phyloP scores from a whole-genome alignment of 2,113 vertebrate species.

The Spilogale gracilis region DNA sequence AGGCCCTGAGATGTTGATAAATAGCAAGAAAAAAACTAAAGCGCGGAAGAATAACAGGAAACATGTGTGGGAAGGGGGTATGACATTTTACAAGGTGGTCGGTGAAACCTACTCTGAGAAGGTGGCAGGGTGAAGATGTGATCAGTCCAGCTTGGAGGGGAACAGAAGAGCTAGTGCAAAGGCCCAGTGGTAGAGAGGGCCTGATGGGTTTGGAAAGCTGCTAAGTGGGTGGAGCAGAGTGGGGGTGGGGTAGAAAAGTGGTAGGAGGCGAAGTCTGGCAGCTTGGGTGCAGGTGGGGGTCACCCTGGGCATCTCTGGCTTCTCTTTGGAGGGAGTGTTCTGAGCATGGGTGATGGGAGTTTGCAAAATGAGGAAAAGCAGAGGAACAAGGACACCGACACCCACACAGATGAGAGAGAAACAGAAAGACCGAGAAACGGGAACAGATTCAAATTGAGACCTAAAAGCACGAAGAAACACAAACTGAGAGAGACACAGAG shows the following conservation, averaged over 20 bases:
- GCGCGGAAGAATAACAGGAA: conserved; percentile 62
- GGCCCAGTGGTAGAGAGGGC: fast-evolving
- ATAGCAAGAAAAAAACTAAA: background rate
- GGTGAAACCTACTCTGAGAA: background rate
- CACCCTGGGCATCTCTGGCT: background rate
- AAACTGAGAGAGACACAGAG: background rate
- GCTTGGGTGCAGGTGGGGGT: background rate
- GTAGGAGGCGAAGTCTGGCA: background rate
- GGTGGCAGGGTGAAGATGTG: background rate
- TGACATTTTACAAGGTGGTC: conserved; percentile 7
- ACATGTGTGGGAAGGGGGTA: background rate
- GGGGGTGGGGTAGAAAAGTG: background rate
- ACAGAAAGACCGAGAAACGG: background rate
- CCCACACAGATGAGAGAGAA: background rate
- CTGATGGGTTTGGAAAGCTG: background rate
- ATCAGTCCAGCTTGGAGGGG: background rate
- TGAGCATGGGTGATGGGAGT: background rate
- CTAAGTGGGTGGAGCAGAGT: background rate
- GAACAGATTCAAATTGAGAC: background rate
- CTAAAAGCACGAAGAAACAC: background rate
- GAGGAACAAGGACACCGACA: background rate
- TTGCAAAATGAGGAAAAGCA: background rate
- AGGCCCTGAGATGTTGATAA: background rate
- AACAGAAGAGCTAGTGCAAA: background rate
- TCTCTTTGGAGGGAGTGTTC: background rate